Evolutionary conservation across 2,113 vertebrate species (phyloP).

Genomic region (Turdus rufiventris): DNA sequence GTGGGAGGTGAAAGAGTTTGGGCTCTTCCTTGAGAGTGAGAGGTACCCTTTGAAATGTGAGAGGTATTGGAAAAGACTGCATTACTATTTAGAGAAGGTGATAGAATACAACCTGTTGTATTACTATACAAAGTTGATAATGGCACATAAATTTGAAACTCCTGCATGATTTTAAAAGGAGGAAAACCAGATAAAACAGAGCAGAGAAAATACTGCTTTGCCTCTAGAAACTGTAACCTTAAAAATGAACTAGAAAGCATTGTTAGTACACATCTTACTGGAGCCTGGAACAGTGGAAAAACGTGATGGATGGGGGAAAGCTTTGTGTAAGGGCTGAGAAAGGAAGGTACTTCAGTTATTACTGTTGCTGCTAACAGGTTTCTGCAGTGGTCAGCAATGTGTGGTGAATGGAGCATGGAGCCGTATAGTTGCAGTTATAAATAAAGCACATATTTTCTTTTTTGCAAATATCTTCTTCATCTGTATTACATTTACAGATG

Average conservation of each 20-base stretch:
- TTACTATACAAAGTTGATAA: not conserved
- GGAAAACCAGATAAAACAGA: not conserved
- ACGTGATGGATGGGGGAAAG: not conserved
- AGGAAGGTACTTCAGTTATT: not conserved
- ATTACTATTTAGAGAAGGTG: not conserved
- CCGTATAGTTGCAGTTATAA: constrained; percentile 7
- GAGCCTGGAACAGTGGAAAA: not conserved
- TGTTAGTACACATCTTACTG: not conserved
- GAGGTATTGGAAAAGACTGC: not conserved
- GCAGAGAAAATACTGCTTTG: not conserved
- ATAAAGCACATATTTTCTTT: not conserved
- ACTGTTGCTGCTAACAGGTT: not conserved
- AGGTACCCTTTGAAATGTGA: not conserved
- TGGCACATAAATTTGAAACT: not conserved
- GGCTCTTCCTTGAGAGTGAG: not conserved
- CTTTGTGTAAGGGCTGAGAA: not conserved
- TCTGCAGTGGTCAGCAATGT: not conserved
- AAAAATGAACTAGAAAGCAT: not conserved
- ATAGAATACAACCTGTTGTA: not conserved
- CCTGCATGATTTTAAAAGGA: not conserved
- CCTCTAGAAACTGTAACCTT: not conserved
- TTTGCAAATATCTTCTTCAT: not conserved
- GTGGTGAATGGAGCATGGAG: not conserved
- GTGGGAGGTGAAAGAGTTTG: not conserved
- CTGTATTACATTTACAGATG: not conserved